phyloP scores from a whole-genome alignment of 2,113 vertebrate species.

The Helogale parvula region DNA sequence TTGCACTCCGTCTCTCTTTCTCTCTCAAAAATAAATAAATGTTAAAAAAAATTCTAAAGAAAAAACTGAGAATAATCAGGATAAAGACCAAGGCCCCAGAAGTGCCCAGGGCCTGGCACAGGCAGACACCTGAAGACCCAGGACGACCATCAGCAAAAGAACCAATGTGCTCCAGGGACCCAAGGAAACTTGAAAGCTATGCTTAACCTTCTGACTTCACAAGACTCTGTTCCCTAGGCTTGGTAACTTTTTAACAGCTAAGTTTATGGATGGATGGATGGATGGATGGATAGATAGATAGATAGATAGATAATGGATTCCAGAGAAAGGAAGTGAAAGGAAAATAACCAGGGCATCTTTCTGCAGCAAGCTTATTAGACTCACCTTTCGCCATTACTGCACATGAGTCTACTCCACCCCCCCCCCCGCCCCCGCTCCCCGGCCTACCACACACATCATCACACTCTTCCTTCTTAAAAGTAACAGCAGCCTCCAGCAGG shows the following conservation, averaged over 20 bases:
- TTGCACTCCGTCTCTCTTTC: no score
- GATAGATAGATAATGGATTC: not conserved
- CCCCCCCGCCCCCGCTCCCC: accelerated
- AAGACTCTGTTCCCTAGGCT: not conserved
- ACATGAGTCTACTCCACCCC: accelerated
- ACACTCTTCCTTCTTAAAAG: not conserved
- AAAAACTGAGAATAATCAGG: not conserved
- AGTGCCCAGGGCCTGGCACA: accelerated
- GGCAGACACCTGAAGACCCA: accelerated
- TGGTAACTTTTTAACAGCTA: not conserved
- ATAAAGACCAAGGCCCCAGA: not conserved
- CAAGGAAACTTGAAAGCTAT: not conserved
- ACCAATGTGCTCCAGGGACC: not conserved
- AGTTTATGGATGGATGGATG: not conserved
- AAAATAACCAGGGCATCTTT: not conserved
- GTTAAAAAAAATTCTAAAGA: no score
- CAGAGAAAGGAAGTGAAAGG: not conserved
- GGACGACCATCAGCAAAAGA: not conserved
- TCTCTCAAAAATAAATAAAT: no score
- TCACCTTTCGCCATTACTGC: not conserved
- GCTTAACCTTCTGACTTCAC: not conserved
- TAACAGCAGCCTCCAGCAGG: not conserved
- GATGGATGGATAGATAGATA: no score
- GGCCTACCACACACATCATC: not conserved
- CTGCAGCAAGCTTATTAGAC: not conserved